phyloP scores from a whole-genome alignment of 2,113 vertebrate genomes.

The Lamprotornis superbus region DNA sequence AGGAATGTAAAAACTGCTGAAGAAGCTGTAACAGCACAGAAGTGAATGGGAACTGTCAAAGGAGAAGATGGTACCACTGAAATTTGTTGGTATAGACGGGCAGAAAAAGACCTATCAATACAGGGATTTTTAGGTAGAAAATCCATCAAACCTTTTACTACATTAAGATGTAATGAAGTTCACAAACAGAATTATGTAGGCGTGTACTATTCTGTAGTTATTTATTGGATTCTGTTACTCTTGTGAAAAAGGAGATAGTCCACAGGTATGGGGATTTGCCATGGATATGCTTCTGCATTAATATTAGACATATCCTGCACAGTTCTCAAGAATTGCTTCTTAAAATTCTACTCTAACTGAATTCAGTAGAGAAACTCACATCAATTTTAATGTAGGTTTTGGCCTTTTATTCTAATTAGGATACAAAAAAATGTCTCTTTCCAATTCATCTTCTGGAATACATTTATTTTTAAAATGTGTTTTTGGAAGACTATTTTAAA shows the following conservation, averaged over 20 bases:
- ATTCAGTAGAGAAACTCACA: background rate
- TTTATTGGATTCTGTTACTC: background rate
- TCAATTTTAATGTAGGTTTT: background rate
- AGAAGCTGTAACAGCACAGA: background rate
- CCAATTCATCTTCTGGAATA: conserved; percentile 10
- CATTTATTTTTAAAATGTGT: conserved; percentile 6
- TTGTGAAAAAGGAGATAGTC: background rate
- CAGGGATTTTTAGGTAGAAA: background rate
- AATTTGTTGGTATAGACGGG: background rate
- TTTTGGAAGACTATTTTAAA: conserved; percentile 29
- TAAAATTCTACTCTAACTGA: background rate
- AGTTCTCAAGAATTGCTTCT: background rate
- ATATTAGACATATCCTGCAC: background rate
- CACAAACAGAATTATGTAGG: background rate
- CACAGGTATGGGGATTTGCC: background rate
- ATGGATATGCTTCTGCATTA: background rate
- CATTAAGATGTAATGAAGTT: background rate
- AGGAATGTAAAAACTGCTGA: background rate
- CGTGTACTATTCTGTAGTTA: background rate
- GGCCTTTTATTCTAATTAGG: background rate
- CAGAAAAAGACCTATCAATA: background rate
- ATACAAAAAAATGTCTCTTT: background rate
- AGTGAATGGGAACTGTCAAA: background rate
- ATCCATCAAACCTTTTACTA: background rate
- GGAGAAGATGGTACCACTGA: background rate